A percentile compares a stretch with the other conserved stretches of the same genome.
Evolutionary conservation across 2,888 invertebrate genomes (phyloP).

Genomic region (Dynastes maya): DNA sequence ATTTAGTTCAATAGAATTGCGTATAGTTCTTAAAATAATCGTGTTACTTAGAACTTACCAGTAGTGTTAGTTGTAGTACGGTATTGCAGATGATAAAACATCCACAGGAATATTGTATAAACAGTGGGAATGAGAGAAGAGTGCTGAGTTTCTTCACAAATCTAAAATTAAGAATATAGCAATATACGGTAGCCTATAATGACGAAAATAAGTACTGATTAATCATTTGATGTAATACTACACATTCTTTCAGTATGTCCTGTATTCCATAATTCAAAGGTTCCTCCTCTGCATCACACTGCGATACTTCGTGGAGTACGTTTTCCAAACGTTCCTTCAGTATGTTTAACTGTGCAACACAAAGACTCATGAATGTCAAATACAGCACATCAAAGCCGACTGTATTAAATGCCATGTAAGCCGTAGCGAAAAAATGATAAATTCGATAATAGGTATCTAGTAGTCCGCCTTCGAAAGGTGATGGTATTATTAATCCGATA

Average conservation of each 20-base stretch:
- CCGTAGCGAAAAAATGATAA: constrained; percentile 14
- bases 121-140: constrained; percentile 18
- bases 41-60: constrained; percentile 5
- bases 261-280: not conserved
- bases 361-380: constrained; percentile 19
- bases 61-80: constrained; percentile 12
- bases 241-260: not conserved
- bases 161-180: not conserved
- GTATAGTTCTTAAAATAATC: too few relatives aligned
- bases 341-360: constrained; percentile 10
- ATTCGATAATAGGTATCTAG: not conserved
- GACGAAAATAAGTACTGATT: not conserved
- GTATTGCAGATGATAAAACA: constrained; percentile 30
- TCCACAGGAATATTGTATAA: constrained; percentile 30
- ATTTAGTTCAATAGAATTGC: too few relatives aligned
- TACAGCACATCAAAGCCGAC: constrained; percentile 16
- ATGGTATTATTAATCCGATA: constrained; percentile 21
- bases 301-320: not conserved
- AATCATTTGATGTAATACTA: constrained; percentile 9
- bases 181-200: too few relatives aligned
- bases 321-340: not conserved
- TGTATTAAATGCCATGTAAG: constrained; percentile 24
- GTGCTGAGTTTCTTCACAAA: constrained; percentile 8
- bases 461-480: not conserved
- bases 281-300: not conserved